These are phyloP conservation scores for Gandaritis pyraliata DNA, from an alignment of 2,888 invertebrate genomes.

Conservation along the genomic window DNA sequence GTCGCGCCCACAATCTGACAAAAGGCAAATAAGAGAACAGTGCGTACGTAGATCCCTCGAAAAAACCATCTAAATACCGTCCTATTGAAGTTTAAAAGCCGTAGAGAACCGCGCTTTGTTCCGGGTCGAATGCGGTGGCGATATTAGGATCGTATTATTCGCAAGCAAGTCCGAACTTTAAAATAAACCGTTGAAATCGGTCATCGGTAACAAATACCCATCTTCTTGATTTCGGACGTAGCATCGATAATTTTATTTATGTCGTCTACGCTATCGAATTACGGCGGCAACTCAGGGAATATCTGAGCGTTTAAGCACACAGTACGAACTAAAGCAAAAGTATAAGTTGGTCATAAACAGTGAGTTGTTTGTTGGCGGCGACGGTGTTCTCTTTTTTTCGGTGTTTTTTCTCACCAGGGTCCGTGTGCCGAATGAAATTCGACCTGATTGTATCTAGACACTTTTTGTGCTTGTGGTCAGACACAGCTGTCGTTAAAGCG, in stretches of 20 bases:
- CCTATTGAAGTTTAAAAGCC: conserved; percentile 83
- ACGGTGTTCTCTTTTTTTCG: conserved; percentile 58
- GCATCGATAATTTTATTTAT: conserved; percentile 66
- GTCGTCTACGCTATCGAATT: conserved; percentile 50
- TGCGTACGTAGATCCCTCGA: conserved; percentile 56
- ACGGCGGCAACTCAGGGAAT: conserved; percentile 58
- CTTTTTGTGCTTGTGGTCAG: conserved; percentile 81
- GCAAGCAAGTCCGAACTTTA: conserved; percentile 43
- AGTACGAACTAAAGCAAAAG: conserved; percentile 54
- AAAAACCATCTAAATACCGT: conserved; percentile 81
- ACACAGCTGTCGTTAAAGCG: conserved; percentile 76
- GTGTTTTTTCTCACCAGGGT: conserved; percentile 63
- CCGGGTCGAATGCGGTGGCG: conserved; percentile 76
- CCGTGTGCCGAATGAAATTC: conserved; percentile 73
- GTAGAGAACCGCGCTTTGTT: conserved; percentile 77
- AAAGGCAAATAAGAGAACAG: conserved; percentile 83
- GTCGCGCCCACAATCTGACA: conserved; percentile 82
- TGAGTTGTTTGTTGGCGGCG: conserved; percentile 71
- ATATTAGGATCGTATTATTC: conserved; percentile 80
- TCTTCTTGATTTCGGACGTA: conserved; percentile 47
- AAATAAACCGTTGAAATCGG: conserved; percentile 52
- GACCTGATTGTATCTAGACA: conserved; percentile 81
- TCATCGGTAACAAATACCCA: conserved; percentile 46
- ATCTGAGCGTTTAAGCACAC: conserved; percentile 54
- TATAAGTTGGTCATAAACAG: conserved; percentile 66